These are phyloP conservation scores for Nothura maculosa DNA, from an alignment of 2,797 vertebrate species.

Conservation along the genomic window DNA sequence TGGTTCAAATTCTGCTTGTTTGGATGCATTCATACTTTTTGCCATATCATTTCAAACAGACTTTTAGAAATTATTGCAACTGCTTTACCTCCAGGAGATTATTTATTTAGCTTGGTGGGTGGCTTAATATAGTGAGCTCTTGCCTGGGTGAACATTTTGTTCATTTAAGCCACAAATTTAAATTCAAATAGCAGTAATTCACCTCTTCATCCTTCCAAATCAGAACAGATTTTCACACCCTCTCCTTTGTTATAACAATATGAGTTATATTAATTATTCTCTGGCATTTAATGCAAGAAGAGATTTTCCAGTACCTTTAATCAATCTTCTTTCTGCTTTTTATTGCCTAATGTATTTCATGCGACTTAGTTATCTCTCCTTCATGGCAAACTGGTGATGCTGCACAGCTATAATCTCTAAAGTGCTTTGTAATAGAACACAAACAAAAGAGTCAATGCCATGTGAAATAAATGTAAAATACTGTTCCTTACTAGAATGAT, in stretches of 20 bases:
- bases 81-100: neutral
- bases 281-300: neutral
- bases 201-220: neutral
- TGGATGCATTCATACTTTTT: neutral
- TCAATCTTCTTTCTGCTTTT: slow-evolving; percentile 20
- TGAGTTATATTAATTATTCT: neutral
- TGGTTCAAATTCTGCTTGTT: neutral
- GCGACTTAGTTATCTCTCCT: neutral
- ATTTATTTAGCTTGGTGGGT: neutral
- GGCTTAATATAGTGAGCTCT: neutral
- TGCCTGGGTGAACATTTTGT: neutral
- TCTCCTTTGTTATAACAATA: neutral
- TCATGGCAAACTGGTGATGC: neutral
- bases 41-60: neutral
- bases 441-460: neutral
- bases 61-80: neutral
- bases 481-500: neutral
- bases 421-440: neutral
- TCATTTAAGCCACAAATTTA: neutral
- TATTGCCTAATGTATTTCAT: neutral
- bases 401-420: neutral
- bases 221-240: neutral
- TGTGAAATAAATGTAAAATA: neutral
- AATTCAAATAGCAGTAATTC: neutral
- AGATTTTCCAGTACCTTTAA: slow-evolving; percentile 2